A percentile compares a stretch with the other conserved stretches of the same genome.
These are phyloP conservation scores for Saguinus midas DNA, from an alignment of 2,113 vertebrate genomes.

Conservation along the genomic window DNA sequence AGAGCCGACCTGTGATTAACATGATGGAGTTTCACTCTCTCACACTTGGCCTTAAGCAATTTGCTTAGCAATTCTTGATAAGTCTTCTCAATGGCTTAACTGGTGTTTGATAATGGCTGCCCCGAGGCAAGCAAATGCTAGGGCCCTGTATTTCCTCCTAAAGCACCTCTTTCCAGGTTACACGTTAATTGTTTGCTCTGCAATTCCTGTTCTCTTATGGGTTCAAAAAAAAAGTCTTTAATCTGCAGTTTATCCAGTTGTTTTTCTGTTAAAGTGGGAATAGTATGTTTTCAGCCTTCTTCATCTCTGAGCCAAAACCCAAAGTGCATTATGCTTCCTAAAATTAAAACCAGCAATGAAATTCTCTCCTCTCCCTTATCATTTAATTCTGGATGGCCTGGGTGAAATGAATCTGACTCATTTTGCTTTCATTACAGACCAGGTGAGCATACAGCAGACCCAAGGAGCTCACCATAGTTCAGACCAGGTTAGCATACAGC, in stretches of 20 bases:
- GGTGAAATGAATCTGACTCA: neutral
- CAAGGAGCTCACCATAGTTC: neutral
- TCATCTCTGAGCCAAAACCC: neutral
- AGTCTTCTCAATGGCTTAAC: neutral
- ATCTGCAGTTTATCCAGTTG: neutral
- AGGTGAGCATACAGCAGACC: too few relatives aligned
- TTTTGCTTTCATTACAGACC: neutral
- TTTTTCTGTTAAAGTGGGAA: neutral
- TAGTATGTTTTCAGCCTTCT: neutral
- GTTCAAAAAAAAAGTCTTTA: neutral
- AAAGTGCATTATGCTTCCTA: neutral
- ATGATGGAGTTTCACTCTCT: neutral
- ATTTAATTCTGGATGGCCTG: neutral
- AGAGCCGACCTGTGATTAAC: too few relatives aligned
- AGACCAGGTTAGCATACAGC: neutral
- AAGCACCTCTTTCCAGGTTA: neutral
- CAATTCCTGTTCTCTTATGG: neutral
- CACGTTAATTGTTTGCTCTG: neutral
- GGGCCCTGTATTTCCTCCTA: neutral
- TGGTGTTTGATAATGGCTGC: neutral
- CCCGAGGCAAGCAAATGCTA: neutral
- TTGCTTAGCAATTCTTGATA: too few relatives aligned
- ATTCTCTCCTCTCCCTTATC: neutral
- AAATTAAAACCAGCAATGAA: neutral
- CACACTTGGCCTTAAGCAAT: neutral